A percentile compares a stretch with the other conserved stretches of the same genome.
Evolutionary conservation across 2,888 invertebrate genomes (phyloP).

Genomic region (Sylvicola fuscatus): DNA sequence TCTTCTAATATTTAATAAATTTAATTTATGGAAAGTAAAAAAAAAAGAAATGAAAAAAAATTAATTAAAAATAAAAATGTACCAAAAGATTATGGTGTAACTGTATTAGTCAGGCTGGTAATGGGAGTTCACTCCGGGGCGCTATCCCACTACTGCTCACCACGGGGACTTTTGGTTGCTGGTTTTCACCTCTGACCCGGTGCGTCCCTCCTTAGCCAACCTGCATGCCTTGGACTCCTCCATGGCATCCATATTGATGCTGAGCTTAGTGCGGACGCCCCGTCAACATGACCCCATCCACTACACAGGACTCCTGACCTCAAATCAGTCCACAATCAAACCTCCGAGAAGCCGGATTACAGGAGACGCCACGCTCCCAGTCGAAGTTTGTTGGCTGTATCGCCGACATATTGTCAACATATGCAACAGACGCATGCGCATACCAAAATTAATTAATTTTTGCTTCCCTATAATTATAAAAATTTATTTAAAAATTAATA

Average conservation of each 20-base stretch:
- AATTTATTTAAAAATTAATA: too few species aligned
- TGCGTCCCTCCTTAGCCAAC: conserved; percentile 95
- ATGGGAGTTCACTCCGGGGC: conserved; percentile 84
- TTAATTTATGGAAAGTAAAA: too few species aligned
- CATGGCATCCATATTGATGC: conserved; percentile 86
- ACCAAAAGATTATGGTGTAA: conserved; percentile 54
- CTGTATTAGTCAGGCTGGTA: conserved; percentile 67
- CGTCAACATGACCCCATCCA: conserved; percentile 50
- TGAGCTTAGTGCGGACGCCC: conserved; percentile 91
- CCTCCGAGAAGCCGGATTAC: conserved; percentile 96
- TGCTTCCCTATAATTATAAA: too few species aligned
- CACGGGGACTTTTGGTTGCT: conserved; percentile 99
- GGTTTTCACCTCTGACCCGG: conserved; percentile 98
- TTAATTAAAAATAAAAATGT: too few species aligned
- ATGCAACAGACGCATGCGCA: too few species aligned
- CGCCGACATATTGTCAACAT: too few species aligned
- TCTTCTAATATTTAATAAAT: too few species aligned
- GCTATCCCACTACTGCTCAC: conserved; percentile 97
- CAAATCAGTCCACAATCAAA: conserved; percentile 76
- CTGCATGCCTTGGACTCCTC: conserved; percentile 69
- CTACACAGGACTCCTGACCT: conserved; percentile 62
- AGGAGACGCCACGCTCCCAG: conserved; percentile 97
- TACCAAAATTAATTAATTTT: too few species aligned
- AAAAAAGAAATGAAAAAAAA: too few species aligned
- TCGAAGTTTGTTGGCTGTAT: conserved; percentile 11